Percentiles rank a stretch among this genome's conserved stretches.
phyloP scores from a whole-genome alignment of 2,888 invertebrate genomes.

The Drosophila helvetica region DNA sequence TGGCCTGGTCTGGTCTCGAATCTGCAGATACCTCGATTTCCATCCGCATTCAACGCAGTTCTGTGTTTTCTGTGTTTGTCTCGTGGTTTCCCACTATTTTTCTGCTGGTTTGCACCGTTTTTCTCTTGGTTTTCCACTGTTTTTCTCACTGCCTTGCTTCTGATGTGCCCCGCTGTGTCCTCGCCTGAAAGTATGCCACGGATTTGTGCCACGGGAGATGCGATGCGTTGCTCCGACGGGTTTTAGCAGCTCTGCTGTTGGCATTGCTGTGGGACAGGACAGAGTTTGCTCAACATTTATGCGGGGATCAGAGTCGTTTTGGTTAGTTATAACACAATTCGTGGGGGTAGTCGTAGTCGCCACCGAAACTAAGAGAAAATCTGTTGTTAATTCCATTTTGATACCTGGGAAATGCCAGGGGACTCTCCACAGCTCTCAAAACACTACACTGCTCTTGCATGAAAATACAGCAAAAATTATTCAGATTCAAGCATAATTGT shows the following conservation, averaged over 20 bases:
- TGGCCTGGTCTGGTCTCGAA: constrained; percentile 1
- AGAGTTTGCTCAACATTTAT: constrained; percentile 36
- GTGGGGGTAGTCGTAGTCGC: constrained; percentile 28
- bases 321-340: constrained; percentile 22
- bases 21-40: constrained; percentile 31
- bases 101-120: not conserved
- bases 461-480: not conserved
- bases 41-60: not conserved
- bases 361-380: constrained; percentile 4
- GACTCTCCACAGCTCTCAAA: not conserved
- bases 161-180: not conserved
- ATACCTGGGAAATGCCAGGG: not conserved
- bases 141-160: not conserved
- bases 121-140: not conserved
- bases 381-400: constrained; percentile 21
- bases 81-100: not conserved
- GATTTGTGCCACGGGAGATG: not conserved
- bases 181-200: constrained; percentile 34
- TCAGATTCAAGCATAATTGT: not conserved
- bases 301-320: constrained; percentile 20
- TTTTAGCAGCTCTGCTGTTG: constrained; percentile 2
- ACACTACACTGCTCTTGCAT: too few relatives aligned
- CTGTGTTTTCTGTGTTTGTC: not conserved
- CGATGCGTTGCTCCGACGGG: constrained; percentile 17
- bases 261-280: constrained; percentile 11